Base-by-base conservation (phyloP, 2,888 invertebrate species). In the Julus scandinavius region DNA sequence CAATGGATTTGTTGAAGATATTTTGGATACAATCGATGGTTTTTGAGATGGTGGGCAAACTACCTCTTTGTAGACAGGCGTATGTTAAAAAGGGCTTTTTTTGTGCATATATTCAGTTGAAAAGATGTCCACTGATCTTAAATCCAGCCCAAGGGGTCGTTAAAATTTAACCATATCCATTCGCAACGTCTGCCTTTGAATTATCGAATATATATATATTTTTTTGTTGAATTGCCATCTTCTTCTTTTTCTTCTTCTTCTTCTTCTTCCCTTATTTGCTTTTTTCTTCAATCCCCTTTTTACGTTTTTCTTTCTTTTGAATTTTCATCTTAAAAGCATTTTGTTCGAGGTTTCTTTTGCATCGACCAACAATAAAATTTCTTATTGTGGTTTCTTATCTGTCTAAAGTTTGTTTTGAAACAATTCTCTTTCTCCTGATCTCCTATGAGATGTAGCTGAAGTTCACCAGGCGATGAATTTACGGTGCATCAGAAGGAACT, bases 311-410 rank as follows among this genome's bases (percentile, higher is more conserved):
- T 29, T 72, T 72, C 72, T 72, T 72, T 72, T 29, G 72, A 72
- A 72, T 72, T 29, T 72, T 72, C 72, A 72, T 72, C 72, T 72
- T 72, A 72, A 72, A 72, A 72, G 72, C 72, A 72, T 72, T 72
- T 72, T 72, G 72, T 72, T 20, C 72, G 72, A n/a, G 72, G 5
- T 72, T 72, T n/a, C n/a, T 72, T 58, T 72, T 29, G 72, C 72
- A 72, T 72, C 72, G 4, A 72, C 72, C 72, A 72, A 72, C 29
- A 72, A 72, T 72, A 72, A 72, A 72, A 72, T 7, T n/a, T n/a
- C 29, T 17, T 72, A 72, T 72, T 72, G 72, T 29, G 72, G 72
- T 72, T n/a, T 29, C 72, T 72, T 72, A 72, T 72, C 72, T 72
- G 29, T 29, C 72, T 72, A 72, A 72, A 72, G 72, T 72, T 72